Conservation (phyloP, 2,888 invertebrate species). For the Epirrhoe tristata region DNA sequence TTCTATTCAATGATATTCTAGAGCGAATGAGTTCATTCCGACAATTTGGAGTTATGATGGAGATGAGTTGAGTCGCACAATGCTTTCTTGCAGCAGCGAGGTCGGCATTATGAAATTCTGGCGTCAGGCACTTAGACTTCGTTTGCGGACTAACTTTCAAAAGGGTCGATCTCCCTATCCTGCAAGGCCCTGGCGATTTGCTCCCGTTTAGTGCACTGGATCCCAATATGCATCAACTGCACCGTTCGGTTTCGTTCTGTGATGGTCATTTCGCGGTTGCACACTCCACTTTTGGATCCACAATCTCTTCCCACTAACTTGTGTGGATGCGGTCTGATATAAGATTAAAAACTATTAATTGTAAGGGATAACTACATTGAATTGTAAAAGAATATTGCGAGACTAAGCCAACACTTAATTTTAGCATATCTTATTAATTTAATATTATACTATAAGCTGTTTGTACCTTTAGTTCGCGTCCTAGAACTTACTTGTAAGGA, state of each 20-base stretch:
- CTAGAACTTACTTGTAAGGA: constrained; percentile 2
- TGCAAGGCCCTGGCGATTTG: background rate
- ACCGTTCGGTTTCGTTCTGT: background rate
- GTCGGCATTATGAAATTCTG: no score
- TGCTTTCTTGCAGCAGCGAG: no score
- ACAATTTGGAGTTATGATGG: no score
- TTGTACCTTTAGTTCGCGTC: no score
- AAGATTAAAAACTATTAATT: background rate
- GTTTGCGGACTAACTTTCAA: background rate
- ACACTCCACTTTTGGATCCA: background rate
- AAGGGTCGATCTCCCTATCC: background rate
- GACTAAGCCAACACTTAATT: no score
- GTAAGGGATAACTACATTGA: no score
- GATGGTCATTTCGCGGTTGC: background rate
- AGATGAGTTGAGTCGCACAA: no score
- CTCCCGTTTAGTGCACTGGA: background rate
- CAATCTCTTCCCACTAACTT: background rate
- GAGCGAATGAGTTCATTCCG: no score
- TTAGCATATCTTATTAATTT: no score
- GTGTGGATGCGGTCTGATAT: background rate
- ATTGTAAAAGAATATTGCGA: no score
- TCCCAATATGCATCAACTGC: background rate
- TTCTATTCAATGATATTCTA: no score
- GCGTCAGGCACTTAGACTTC: background rate
- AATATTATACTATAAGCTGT: no score